These are phyloP conservation scores for Heptranchias perlo DNA, from an alignment of 2,113 vertebrate species.

Conservation along the genomic window DNA sequence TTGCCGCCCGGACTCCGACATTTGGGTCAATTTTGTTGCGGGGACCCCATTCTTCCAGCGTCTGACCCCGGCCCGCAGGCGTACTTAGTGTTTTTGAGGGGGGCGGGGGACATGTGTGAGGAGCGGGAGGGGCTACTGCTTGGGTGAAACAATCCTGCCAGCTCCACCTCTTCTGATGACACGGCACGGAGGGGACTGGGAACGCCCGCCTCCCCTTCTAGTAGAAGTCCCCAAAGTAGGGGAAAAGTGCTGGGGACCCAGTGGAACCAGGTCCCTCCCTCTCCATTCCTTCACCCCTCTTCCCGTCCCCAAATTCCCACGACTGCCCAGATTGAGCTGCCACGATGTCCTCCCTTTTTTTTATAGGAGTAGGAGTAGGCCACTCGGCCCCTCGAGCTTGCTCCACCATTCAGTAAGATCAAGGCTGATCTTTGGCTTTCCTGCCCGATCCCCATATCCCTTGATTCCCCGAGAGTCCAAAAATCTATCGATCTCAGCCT, in stretches of 20 bases:
- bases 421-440: no score
- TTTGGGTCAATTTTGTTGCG: neutral
- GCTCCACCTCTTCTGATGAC: neutral
- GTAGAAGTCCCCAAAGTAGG: neutral
- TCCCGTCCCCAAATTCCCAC: neutral
- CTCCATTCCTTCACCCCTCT: no score
- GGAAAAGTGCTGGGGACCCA: neutral
- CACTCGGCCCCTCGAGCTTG: no score
- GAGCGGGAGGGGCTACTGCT: neutral
- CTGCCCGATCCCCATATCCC: no score
- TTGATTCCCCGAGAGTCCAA: no score
- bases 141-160: neutral
- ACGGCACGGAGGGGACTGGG: neutral
- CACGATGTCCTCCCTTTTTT: neutral
- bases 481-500: no score
- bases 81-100: neutral
- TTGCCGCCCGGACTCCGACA: neutral
- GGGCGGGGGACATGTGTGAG: neutral
- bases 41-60: neutral
- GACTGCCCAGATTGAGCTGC: neutral
- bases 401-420: no score
- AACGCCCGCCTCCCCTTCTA: neutral
- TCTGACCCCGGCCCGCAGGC: neutral
- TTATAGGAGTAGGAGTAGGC: no score
- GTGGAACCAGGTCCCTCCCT: neutral